Evolutionary conservation across 2,888 invertebrate genomes (phyloP), one percentile per base, ranked within the genome.

Genomic region (Drosophila fulvimacula): DNA sequence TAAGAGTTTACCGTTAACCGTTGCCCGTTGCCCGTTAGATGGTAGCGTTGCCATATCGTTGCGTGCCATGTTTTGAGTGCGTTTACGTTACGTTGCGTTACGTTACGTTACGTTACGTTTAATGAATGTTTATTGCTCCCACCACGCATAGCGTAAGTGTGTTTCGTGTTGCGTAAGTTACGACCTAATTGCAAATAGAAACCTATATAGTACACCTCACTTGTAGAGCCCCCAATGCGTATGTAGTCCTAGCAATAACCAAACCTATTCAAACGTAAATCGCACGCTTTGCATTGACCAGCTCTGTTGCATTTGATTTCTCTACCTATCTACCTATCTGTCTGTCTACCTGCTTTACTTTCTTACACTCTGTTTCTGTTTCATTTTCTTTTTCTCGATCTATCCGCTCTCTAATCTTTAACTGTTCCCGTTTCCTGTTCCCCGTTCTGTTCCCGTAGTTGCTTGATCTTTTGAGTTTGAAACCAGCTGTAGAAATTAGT

Each of bases 61-160:
- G 66, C 79, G 66, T 79, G 69, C 48, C 79, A 57, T 64, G 44
- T 69, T 76, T 76, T 60, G 57, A 56, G 65, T 66, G 65, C 73
- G 64, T 59, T 81, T 62, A 41, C 76, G 81, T 79, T 80, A 82
- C 78, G 80, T 79, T 66, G 59, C 53, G 19, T 79, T 81, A 83
- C 79, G 80, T 78, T 66, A 57, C 53, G 27, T 51, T 21, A 34
- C 55, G 30, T 51, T 21, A 36, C 73, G 76, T 72, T 81, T 65
- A 75, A 69, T 78, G 75, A 80, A 81, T 80, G 81, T 79, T 81
- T 78, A 69, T 76, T 68, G 66, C 75, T 83, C 71, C 71, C 52
- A 69, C 64, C 73, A 67, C 70, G 73, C 72, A 72, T 82, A 68
- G 79, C 77, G 88, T 83, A 84, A 84, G 82, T 88, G 82, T 81